Evolutionary conservation across 2,113 vertebrate species (phyloP).

Genomic region (Danio rerio): DNA sequence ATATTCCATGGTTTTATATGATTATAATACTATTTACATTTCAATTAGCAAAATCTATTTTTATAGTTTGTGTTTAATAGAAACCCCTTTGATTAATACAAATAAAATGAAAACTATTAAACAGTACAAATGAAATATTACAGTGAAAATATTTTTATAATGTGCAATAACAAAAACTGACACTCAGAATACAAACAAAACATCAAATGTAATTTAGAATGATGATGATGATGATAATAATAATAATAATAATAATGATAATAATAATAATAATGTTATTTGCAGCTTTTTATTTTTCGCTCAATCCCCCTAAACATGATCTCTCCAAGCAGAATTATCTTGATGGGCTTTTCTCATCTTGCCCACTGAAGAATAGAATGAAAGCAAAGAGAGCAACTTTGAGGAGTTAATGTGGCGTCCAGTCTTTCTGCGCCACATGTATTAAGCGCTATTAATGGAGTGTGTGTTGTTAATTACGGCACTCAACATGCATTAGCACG

Average conservation of each 20-base stretch:
- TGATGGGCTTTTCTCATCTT: constrained; percentile 52
- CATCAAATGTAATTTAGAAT: too few relatives aligned
- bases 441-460: constrained; percentile 74
- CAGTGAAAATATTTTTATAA: too few relatives aligned
- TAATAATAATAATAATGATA: not conserved
- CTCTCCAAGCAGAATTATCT: constrained; percentile 35
- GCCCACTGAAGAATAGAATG: constrained; percentile 52
- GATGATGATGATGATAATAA: too few relatives aligned
- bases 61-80: too few relatives aligned
- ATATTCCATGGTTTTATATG: too few relatives aligned
- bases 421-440: constrained; percentile 59
- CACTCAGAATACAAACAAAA: not conserved
- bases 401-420: constrained; percentile 72
- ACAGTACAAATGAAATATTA: too few relatives aligned
- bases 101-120: too few relatives aligned
- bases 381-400: constrained; percentile 55
- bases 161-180: not conserved
- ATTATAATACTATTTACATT: too few relatives aligned
- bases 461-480: constrained; percentile 74
- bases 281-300: not conserved
- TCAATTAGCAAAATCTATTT: too few relatives aligned
- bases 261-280: not conserved
- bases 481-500: constrained; percentile 60
- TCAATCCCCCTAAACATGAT: constrained; percentile 48
- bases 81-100: too few relatives aligned